These are phyloP conservation scores for Alentia gelatinosa DNA, from an alignment of 2,888 invertebrate genomes.

Conservation along the genomic window DNA sequence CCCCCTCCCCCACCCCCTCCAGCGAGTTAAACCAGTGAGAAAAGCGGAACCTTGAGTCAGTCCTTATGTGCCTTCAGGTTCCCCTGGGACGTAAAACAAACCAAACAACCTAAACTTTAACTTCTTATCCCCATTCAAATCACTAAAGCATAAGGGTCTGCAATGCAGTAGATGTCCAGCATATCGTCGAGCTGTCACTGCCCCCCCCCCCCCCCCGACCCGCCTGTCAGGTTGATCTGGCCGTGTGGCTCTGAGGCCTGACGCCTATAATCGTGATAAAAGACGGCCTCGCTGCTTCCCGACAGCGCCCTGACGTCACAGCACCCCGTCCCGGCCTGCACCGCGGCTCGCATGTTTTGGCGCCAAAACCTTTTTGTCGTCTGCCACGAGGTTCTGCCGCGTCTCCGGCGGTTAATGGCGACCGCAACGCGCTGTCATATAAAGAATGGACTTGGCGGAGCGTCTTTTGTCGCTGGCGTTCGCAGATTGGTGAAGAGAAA, in stretches of 20 bases:
- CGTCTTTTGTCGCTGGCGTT: neutral
- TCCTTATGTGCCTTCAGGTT: too few relatives aligned
- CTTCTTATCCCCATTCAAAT: too few relatives aligned
- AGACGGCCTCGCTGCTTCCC: neutral
- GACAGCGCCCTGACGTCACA: constrained; percentile 7
- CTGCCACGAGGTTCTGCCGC: constrained; percentile 8
- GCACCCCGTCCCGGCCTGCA: neutral
- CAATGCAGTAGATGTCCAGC: too few relatives aligned
- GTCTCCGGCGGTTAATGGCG: neutral
- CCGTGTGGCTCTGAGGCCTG: neutral
- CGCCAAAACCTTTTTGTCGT: neutral
- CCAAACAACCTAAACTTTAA: too few relatives aligned
- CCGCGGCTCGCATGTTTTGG: neutral
- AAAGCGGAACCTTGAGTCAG: too few relatives aligned
- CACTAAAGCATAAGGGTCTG: too few relatives aligned
- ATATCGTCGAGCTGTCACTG: neutral
- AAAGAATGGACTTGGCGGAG: neutral
- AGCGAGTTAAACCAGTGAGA: too few relatives aligned
- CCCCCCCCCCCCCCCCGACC: too few relatives aligned
- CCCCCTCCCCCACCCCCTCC: too few relatives aligned
- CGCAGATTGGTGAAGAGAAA: neutral
- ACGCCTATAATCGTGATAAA: neutral
- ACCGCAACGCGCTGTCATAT: neutral
- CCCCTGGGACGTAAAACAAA: too few relatives aligned
- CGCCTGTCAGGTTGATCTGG: neutral